phyloP scores from a whole-genome alignment of 2,113 vertebrate species.

The Typhlomys cinereus region DNA sequence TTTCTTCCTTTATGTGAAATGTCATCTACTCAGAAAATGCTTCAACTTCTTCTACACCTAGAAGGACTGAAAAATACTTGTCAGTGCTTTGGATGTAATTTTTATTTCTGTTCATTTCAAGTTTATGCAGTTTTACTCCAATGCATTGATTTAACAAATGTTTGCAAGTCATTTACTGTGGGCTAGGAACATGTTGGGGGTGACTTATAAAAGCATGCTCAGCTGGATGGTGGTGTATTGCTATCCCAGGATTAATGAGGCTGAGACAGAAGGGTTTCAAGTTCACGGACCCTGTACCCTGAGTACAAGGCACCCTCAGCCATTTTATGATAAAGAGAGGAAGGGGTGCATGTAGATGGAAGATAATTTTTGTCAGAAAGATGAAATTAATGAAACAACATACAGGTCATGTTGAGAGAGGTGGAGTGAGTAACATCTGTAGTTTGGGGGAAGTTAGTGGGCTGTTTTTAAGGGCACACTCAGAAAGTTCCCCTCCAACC shows the following conservation, averaged over 20 bases:
- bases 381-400: not conserved
- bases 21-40: not conserved
- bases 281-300: not conserved
- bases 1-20: not conserved
- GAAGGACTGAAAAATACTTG: not conserved
- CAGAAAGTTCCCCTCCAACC: not conserved
- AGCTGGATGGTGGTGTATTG: no score
- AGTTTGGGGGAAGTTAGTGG: no score
- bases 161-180: not conserved
- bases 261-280: not conserved
- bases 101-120: not conserved
- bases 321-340: not conserved
- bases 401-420: not conserved
- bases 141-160: not conserved
- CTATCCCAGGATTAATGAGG: not conserved
- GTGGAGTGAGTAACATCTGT: rapidly evolving
- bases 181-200: no score
- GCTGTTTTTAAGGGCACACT: rapidly evolving
- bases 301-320: no score
- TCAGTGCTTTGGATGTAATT: not conserved
- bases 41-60: not conserved
- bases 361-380: not conserved
- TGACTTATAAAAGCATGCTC: not conserved
- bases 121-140: not conserved
- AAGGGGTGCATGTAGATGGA: no score